A percentile compares a stretch with the other conserved stretches of the same genome.
These are phyloP conservation scores for Edolisoma coerulescens DNA, from an alignment of 2,113 vertebrate genomes.

Conservation along the genomic window DNA sequence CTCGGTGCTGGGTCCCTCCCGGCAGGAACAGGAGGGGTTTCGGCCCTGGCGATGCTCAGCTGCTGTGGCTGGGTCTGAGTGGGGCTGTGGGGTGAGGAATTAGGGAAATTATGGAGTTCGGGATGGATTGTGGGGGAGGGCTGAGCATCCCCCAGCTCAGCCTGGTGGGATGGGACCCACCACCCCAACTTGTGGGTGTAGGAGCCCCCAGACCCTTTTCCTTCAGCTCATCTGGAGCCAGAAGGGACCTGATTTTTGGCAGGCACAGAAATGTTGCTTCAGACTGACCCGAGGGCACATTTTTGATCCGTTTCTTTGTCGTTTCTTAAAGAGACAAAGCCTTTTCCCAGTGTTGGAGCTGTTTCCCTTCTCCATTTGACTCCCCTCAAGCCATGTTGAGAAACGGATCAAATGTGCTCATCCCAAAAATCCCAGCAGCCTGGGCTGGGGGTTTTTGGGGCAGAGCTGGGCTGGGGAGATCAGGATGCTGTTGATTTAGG, in stretches of 20 bases:
- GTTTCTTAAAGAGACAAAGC: not conserved
- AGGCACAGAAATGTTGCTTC: not conserved
- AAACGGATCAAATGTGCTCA: rapidly evolving
- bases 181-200: rapidly evolving
- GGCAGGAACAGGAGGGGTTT: not conserved
- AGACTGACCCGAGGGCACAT: not conserved
- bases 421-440: not conserved
- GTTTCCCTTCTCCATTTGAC: not conserved
- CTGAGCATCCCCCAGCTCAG: not conserved
- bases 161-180: not conserved
- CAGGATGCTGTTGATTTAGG: rapidly evolving
- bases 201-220: not conserved
- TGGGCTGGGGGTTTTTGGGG: not conserved
- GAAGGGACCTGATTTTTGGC: not conserved
- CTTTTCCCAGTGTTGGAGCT: not conserved
- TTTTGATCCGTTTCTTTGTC: not conserved
- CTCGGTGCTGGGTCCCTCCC: not conserved
- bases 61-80: not conserved
- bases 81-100: not conserved
- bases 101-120: rapidly evolving
- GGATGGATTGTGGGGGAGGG: not conserved
- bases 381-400: not conserved
- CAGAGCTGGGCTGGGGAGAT: not conserved
- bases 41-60: too few relatives aligned
- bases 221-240: not conserved